Evolutionary conservation across 2,797 vertebrate genomes (phyloP).

Genomic region (Sphenopsis melanotis): DNA sequence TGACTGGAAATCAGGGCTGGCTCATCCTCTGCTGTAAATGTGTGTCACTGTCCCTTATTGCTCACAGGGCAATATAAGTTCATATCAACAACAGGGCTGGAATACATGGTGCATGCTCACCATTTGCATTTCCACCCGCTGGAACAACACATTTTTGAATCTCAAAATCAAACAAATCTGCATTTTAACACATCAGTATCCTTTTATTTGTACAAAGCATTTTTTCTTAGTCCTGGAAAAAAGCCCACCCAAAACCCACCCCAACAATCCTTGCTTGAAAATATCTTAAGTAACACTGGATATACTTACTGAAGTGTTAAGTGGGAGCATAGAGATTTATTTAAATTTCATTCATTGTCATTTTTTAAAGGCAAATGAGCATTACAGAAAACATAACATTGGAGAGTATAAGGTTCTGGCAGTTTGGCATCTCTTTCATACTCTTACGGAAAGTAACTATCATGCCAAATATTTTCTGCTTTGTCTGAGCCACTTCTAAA

Average conservation of each 20-base stretch:
- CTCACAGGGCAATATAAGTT: neutral
- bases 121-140: neutral
- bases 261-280: neutral
- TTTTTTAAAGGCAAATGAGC: neutral
- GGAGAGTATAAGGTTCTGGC: neutral
- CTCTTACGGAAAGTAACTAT: neutral
- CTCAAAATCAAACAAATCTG: neutral
- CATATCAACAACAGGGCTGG: neutral
- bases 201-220: neutral
- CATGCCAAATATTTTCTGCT: neutral
- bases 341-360: neutral
- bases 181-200: neutral
- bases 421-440: neutral
- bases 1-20: neutral
- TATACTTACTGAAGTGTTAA: neutral
- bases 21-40: neutral
- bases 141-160: neutral
- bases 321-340: neutral
- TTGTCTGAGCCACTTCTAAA: neutral
- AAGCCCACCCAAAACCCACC: accelerated
- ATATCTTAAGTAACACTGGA: neutral
- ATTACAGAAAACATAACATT: neutral
- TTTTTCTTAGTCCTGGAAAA: neutral
- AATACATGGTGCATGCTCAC: neutral
- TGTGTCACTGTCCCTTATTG: neutral